Base-by-base conservation (phyloP, 2,888 invertebrate species). In the Cantharis rustica region DNA sequence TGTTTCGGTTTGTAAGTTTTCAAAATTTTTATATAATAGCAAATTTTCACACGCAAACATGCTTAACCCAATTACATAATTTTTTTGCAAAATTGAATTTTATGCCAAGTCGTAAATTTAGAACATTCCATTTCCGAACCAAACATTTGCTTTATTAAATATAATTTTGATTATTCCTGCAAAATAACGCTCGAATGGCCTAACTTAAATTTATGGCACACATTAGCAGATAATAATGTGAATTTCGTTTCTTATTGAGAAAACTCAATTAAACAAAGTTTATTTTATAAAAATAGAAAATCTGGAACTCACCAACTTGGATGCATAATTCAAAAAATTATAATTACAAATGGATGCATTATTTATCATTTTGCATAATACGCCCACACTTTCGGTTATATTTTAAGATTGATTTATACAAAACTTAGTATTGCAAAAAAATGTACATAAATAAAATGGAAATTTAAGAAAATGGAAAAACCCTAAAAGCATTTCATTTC, bases 351-450 rank as follows among this genome's bases (percentile, higher is more conserved):
- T 72, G 15, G 20, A 11, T 31, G 66, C 66, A 20, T 17, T 72
- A 17, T 47, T 62, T 71, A 47, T 63, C 63, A 16, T 71, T 68
- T 72, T 47, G 61, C 68, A 71, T 71, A 62, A 71, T 23, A 16
- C 47, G n/a, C 47, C 64, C 31, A 72, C 17, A 72, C 20, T 71
- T 72, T 64, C 27, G 27, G 62, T 17, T 17, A 64, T n/a, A 71
- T 71, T 71, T 71, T 63, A 26, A 71, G 63, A 71, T 71, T 71
- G 71, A 71, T 71, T 71, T 71, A 26, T 16, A 63, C 63, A 27
- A 63, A 61, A 63, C 27, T 71, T 15, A n/a, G 61, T 61, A 61
- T n/a, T 13, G 15, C n/a, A 16, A 16, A 27, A n/a, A 71, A 63
- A 71, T 63, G 71, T 71, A 71, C 62, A 71, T 62, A 63, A 71